Conservation (phyloP, 1,140 invertebrate species). For the Galendromus occidentalis region DNA sequence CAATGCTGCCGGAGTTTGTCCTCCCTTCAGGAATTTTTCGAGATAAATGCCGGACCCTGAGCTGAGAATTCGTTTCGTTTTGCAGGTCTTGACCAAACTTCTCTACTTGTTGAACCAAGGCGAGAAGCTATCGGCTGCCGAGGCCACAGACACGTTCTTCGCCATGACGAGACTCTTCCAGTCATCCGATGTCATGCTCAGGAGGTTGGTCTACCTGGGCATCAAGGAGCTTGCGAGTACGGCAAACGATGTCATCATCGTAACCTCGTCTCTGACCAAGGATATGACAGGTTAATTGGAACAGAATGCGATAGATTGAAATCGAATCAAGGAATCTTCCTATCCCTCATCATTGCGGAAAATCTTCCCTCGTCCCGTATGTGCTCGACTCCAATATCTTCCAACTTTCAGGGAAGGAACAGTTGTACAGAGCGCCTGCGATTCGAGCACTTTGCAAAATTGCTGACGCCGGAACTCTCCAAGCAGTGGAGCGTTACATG, state of each 20-base stretch:
- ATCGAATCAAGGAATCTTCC: conserved; percentile 22
- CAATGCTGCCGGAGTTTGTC: no score
- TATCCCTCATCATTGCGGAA: no score
- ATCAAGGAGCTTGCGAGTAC: conserved; percentile 88
- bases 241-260: conserved; percentile 97
- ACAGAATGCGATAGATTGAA: conserved; percentile 19
- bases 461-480: conserved; percentile 78
- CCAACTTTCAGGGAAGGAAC: conserved; percentile 38
- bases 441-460: conserved; percentile 92
- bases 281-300: conserved; percentile 83
- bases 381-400: no score
- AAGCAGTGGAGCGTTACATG: conserved; percentile 97
- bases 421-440: conserved; percentile 80
- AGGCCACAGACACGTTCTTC: conserved; percentile 97
- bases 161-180: conserved; percentile 98
- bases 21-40: no score
- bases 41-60: no score
- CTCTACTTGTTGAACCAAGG: conserved; percentile 87
- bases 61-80: neutral
- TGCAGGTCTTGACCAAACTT: conserved; percentile 72
- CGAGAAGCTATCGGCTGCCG: conserved; percentile 67
- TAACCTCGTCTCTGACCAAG: conserved; percentile 89
- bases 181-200: conserved; percentile 77
- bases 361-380: no score
- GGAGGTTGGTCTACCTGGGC: conserved; percentile 84